A percentile compares a stretch with the other conserved stretches of the same genome.
Evolutionary conservation across 2,113 vertebrate genomes (phyloP).

Genomic region (Brevimyrus niger): DNA sequence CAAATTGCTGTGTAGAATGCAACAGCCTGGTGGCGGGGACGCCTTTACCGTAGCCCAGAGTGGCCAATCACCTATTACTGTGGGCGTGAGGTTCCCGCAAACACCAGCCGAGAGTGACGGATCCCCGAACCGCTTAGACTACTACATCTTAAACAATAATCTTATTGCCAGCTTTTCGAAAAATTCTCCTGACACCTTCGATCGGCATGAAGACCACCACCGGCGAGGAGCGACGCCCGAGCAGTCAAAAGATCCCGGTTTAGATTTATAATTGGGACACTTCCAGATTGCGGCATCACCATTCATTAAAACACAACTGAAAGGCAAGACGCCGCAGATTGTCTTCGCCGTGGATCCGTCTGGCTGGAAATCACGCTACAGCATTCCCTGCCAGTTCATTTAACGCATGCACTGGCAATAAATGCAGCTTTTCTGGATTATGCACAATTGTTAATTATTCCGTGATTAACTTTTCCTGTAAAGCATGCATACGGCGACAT

Average conservation of each 20-base stretch:
- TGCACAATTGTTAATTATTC: background rate
- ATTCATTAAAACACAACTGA: constrained; percentile 1
- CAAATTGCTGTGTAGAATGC: background rate
- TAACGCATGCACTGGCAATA: background rate
- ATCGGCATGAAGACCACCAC: background rate
- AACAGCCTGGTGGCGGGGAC: background rate
- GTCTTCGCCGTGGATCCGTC: background rate
- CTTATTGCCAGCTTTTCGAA: background rate
- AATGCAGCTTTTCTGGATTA: background rate
- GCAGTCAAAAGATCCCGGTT: background rate
- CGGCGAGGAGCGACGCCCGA: background rate
- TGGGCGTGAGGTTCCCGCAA: constrained; percentile 5
- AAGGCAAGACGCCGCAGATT: background rate
- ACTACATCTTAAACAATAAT: background rate
- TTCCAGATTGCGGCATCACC: background rate
- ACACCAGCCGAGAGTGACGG: background rate
- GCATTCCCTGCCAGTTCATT: background rate
- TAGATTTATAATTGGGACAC: background rate
- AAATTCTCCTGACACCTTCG: background rate
- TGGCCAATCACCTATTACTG: constrained; percentile 1
- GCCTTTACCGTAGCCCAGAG: background rate
- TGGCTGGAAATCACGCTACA: background rate
- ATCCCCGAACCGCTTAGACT: background rate
- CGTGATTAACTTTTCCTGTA: background rate
- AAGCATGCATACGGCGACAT: background rate